A percentile compares a stretch with the other conserved stretches of the same genome.
phyloP scores from a whole-genome alignment of 2,113 vertebrate species.

The Protobothrops mucrosquamatus region DNA sequence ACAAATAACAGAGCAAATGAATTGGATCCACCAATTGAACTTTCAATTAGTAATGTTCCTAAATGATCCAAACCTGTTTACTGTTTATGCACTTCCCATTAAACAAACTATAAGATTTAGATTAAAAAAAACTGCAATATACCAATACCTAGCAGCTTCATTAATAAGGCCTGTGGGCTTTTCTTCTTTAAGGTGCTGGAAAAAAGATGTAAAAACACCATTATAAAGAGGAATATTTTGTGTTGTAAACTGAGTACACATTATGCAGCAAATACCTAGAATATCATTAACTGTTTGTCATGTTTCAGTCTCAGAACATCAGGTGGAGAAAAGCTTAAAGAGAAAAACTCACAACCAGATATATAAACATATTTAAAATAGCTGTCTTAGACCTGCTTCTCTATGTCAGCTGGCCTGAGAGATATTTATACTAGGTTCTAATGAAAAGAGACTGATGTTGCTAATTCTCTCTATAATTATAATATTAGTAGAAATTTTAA shows the following conservation, averaged over 20 bases:
- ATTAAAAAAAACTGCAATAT: neutral
- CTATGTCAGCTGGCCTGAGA: neutral
- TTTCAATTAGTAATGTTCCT: neutral
- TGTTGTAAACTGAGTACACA: neutral
- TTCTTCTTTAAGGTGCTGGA: conserved; percentile 87
- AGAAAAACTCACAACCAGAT: neutral
- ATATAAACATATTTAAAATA: neutral
- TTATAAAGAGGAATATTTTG: conserved; percentile 20
- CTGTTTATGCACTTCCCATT: neutral
- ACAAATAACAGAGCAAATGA: neutral
- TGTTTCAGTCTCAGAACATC: neutral
- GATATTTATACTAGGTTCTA: neutral
- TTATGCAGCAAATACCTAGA: neutral
- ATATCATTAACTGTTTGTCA: neutral
- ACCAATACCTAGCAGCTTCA: conserved; percentile 89
- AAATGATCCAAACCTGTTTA: neutral
- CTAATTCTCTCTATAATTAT: neutral
- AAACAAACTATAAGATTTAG: neutral
- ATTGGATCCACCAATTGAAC: neutral
- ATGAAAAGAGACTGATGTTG: neutral
- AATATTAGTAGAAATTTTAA: neutral
- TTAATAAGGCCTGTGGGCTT: conserved; percentile 86
- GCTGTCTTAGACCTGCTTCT: neutral
- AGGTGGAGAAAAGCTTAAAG: neutral
- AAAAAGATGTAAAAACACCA: conserved; percentile 40